Percentiles rank a stretch among this genome's conserved stretches.
Evolutionary conservation across 2,888 invertebrate genomes (phyloP).

Genomic region (Leucoma salicis): DNA sequence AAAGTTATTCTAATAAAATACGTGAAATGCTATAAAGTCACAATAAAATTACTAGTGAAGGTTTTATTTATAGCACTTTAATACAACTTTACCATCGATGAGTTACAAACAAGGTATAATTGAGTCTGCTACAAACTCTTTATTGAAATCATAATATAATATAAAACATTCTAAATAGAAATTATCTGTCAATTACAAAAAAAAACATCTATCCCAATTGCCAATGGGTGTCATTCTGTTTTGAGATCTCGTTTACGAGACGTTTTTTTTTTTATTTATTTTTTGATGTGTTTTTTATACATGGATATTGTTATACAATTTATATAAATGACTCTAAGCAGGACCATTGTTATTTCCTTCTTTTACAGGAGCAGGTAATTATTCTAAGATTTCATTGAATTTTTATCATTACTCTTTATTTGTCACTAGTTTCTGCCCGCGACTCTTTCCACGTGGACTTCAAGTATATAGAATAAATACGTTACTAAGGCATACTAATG

Average conservation of each 20-base stretch:
- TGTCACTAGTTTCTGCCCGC: too few relatives aligned
- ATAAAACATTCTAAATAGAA: background rate
- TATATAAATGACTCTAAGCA: constrained; percentile 5
- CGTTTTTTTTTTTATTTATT: background rate
- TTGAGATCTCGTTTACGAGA: background rate
- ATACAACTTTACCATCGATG: too few relatives aligned
- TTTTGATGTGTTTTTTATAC: background rate
- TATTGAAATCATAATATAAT: background rate
- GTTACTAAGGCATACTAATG: too few relatives aligned
- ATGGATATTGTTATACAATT: background rate
- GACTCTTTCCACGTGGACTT: too few relatives aligned
- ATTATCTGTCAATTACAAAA: background rate
- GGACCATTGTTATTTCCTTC: constrained; percentile 5
- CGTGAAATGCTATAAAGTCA: too few relatives aligned
- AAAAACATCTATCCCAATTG: background rate
- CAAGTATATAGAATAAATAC: too few relatives aligned
- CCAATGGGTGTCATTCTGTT: background rate
- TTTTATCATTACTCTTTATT: too few relatives aligned
- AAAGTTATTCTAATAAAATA: too few relatives aligned
- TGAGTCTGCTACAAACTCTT: background rate
- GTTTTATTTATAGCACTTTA: too few relatives aligned
- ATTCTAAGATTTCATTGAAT: too few relatives aligned
- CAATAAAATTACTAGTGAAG: too few relatives aligned
- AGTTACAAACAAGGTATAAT: too few relatives aligned
- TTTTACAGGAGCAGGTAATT: constrained; percentile 4